A percentile compares a stretch with the other conserved stretches of the same genome.
Evolutionary conservation across 2,888 invertebrate species (phyloP).

Genomic region (Auanema sp.): DNA sequence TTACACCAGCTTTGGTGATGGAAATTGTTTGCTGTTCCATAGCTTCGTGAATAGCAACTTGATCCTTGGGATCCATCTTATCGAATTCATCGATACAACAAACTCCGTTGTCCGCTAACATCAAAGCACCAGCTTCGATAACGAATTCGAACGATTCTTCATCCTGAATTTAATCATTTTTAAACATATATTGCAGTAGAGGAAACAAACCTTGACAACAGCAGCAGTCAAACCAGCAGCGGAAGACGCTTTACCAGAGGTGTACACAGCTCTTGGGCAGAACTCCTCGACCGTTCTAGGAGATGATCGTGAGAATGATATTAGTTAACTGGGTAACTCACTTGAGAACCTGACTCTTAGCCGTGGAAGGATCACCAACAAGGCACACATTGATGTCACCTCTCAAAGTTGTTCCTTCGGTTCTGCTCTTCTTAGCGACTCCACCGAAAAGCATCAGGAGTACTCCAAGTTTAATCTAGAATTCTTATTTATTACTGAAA

Average conservation of each 20-base stretch:
- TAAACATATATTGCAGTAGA: background rate
- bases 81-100: slow-evolving; percentile 91
- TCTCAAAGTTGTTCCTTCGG: slow-evolving; percentile 77
- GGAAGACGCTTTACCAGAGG: slow-evolving; percentile 94
- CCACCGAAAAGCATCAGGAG: slow-evolving; percentile 95
- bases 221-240: slow-evolving; percentile 98
- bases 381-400: slow-evolving; percentile 97
- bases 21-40: slow-evolving; percentile 99
- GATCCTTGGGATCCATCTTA: slow-evolving; percentile 96
- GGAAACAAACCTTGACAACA: slow-evolving; percentile 74
- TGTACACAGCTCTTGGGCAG: slow-evolving; percentile 92
- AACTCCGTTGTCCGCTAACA: slow-evolving; percentile 87
- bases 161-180: slow-evolving; percentile 69
- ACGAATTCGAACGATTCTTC: slow-evolving; percentile 98
- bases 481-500: slow-evolving; percentile 72
- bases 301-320: background rate
- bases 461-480: slow-evolving; percentile 78
- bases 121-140: slow-evolving; percentile 98
- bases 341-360: slow-evolving; percentile 94
- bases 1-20: slow-evolving; percentile 76
- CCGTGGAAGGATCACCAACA: slow-evolving; percentile 97
- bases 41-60: slow-evolving; percentile 94
- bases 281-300: slow-evolving; percentile 77
- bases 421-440: slow-evolving; percentile 84
- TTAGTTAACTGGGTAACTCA: too few relatives aligned